These are phyloP conservation scores for Maccullochella peelii DNA, from an alignment of 2,113 vertebrate genomes.

Conservation along the genomic window DNA sequence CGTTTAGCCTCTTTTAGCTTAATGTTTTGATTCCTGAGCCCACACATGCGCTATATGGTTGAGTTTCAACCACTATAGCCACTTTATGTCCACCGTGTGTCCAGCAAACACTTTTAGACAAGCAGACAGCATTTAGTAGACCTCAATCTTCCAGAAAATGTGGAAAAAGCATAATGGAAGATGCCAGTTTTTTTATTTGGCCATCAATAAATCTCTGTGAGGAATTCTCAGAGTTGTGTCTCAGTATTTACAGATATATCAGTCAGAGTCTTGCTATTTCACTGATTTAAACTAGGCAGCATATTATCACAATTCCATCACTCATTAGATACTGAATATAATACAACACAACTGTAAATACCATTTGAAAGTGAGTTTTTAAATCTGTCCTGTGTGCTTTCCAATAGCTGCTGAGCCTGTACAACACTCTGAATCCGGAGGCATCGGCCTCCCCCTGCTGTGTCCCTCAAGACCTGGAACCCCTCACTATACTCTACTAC, in stretches of 20 bases:
- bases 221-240: neutral
- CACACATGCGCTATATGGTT: neutral
- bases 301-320: neutral
- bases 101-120: neutral
- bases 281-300: neutral
- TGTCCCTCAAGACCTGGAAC: constrained; percentile 94
- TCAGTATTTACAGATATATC: neutral
- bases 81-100: neutral
- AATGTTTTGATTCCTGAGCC: neutral
- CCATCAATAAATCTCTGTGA: neutral
- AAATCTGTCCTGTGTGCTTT: constrained; percentile 37
- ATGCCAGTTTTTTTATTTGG: neutral
- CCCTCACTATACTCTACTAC: constrained; percentile 96
- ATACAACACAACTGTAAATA: neutral
- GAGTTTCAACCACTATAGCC: neutral
- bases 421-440: constrained; percentile 94
- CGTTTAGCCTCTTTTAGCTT: neutral
- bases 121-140: neutral
- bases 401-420: constrained; percentile 91
- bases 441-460: constrained; percentile 94
- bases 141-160: neutral
- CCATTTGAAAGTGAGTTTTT: neutral
- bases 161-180: neutral
- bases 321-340: neutral
- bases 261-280: neutral